Evolutionary conservation across 2,888 invertebrate genomes (phyloP), one percentile per base, ranked within the genome.

Genomic region (Acronicta alni): DNA sequence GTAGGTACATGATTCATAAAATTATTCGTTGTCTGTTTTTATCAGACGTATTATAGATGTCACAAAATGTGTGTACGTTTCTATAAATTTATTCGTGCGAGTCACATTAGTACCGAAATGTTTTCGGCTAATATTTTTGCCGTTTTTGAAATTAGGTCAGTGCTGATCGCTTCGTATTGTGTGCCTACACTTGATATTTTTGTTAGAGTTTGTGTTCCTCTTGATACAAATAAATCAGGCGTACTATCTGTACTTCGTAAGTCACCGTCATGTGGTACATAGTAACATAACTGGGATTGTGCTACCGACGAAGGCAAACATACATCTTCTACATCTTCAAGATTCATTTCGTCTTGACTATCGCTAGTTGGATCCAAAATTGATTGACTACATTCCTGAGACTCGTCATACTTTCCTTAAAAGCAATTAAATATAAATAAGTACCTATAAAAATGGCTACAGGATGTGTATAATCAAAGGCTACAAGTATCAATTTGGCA

Each of bases 181-280:
- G 56, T 57, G 49, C 49, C 56, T 57, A 57, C 56, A 57, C 49
- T 57, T 57, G 49, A 57, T 57, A 57, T 57, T 57, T 57, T 57
- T 57, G 51, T 57, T 49, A 57, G 42, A 57, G 56, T 57, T 57
- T 54, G 54, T 54, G 54, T 54, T 54, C 54, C 54, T 54, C 54
- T 54, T 54, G 54, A 54, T 54, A 54, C 54, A 54, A 54, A 54
- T 54, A 54, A 54, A 54, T 54, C 54, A 54, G 54, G 54, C 47
- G 54, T 47, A 47, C 55, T 48, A 55, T 55, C 55, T 55, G 55
- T 55, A 55, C 48, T 55, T 55, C 55, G 47, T 55, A 55, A 55
- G 55, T 55, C 55, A 55, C 55, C 55, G 55, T 55, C 55, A 48
- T 55, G 55, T 55, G 55, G 55, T 55, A 55, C 48, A 48, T 55